Evolutionary conservation across 2,888 invertebrate genomes (phyloP).

Genomic region (Tuta absoluta): DNA sequence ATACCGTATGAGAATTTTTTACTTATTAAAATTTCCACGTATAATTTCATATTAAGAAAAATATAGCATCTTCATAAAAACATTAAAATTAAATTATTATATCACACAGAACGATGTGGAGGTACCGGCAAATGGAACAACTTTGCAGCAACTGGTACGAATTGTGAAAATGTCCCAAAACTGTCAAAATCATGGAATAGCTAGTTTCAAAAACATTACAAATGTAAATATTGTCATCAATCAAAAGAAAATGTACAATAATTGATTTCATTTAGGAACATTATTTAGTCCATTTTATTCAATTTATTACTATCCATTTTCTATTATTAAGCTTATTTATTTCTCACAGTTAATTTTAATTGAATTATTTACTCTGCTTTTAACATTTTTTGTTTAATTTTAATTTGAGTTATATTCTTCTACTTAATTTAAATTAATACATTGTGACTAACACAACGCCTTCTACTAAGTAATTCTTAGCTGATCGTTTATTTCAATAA

Average conservation of each 20-base stretch:
- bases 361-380: neutral
- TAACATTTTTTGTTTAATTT: neutral
- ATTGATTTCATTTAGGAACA: neutral
- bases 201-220: conserved; percentile 39
- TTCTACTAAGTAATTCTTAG: neutral
- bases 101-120: conserved; percentile 67
- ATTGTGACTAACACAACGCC: neutral
- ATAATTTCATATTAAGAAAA: no score
- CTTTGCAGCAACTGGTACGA: conserved; percentile 48
- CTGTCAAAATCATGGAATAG: conserved; percentile 39
- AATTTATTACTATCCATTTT: neutral
- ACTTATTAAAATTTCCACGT: no score
- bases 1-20: no score
- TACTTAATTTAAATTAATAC: neutral
- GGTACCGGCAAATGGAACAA: conserved; percentile 50
- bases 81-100: conserved; percentile 30
- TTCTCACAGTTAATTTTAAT: neutral
- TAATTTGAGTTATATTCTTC: neutral
- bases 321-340: neutral
- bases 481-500: neutral
- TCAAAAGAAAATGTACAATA: neutral
- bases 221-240: conserved; percentile 42
- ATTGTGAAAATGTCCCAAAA: conserved; percentile 53
- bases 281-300: neutral
- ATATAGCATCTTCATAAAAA: neutral